Percentiles rank a stretch among this genome's conserved stretches.
phyloP scores from a whole-genome alignment of 2,113 vertebrate species.

The Aspiorhynchus laticeps region DNA sequence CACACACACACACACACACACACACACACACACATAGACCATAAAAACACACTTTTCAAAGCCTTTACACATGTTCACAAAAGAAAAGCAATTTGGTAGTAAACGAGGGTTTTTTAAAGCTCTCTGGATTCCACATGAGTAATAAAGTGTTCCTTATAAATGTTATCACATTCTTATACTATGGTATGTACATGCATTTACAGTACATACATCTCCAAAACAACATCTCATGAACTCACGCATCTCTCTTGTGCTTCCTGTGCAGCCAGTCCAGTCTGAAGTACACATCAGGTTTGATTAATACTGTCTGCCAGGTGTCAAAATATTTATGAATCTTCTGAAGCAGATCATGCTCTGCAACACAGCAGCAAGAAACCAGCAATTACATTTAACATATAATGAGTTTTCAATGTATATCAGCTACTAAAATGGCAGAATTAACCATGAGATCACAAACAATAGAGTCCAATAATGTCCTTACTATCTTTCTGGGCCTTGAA shows the following conservation, averaged over 20 bases:
- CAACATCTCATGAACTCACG: constrained; percentile 77
- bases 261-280: constrained; percentile 91
- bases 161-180: neutral
- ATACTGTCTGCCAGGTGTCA: constrained; percentile 91
- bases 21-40: neutral
- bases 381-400: neutral
- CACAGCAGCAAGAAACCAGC: constrained; percentile 32
- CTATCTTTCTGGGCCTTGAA: no score
- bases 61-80: no score
- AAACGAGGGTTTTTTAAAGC: neutral
- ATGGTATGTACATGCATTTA: neutral
- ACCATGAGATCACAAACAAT: neutral
- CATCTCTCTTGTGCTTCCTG: constrained; percentile 82
- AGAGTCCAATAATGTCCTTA: neutral
- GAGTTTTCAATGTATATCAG: neutral
- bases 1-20: neutral
- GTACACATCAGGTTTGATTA: constrained; percentile 93
- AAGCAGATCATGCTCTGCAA: constrained; percentile 85
- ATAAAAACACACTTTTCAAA: neutral
- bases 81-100: neutral
- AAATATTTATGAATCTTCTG: constrained; percentile 92
- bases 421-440: neutral
- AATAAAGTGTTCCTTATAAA: neutral
- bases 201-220: neutral
- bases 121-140: neutral